These are phyloP conservation scores for Aphidius gifuensis DNA, from an alignment of 1,140 invertebrate genomes.

Conservation along the genomic window DNA sequence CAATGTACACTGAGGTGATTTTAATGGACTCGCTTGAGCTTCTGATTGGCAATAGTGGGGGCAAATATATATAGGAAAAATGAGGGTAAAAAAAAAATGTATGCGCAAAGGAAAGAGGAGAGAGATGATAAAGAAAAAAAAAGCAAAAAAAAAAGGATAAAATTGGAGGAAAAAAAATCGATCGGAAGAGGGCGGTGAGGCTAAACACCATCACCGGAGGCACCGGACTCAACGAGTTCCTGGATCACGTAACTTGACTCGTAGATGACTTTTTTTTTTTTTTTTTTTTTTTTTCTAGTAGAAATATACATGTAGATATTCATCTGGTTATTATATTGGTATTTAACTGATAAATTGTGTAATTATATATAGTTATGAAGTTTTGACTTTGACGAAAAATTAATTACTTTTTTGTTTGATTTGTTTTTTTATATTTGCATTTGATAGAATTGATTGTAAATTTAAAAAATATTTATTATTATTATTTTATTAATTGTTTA, in stretches of 20 bases:
- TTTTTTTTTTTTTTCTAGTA: conserved; percentile 1
- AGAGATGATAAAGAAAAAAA: background rate
- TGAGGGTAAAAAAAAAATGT: background rate
- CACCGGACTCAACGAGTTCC: conserved; percentile 10
- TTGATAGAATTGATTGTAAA: too few species aligned
- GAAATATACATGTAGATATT: background rate
- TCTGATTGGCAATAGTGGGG: background rate
- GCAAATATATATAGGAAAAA: background rate
- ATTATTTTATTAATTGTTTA: too few species aligned
- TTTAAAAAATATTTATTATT: too few species aligned
- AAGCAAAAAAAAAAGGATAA: background rate
- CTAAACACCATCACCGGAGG: background rate
- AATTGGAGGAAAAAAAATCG: conserved; percentile 9
- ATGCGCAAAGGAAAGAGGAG: background rate
- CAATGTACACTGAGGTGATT: background rate
- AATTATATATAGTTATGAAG: too few species aligned
- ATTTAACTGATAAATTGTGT: background rate
- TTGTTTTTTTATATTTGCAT: too few species aligned
- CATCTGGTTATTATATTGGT: background rate
- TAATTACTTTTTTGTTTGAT: too few species aligned
- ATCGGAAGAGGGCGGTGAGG: conserved; percentile 23
- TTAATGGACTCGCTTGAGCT: background rate
- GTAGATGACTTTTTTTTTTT: conserved; percentile 12
- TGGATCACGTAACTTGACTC: conserved; percentile 22
- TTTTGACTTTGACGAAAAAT: too few species aligned